Percentiles rank a stretch among this genome's conserved stretches.
Conservation (phyloP, 2,113 vertebrate species). For the Antidorcas marsupialis region DNA sequence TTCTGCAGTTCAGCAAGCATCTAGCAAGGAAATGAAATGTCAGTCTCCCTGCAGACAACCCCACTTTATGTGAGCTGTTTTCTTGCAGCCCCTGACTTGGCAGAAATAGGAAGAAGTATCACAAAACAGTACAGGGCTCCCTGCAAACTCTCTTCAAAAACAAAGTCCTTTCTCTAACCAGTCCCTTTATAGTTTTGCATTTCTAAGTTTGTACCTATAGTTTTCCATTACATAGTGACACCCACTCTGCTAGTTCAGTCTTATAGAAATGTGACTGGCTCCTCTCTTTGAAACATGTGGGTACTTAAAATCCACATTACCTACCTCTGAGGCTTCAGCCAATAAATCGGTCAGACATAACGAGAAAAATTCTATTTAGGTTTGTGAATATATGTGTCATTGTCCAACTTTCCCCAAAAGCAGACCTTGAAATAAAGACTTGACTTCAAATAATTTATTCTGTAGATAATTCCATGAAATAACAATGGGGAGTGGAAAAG, state of each 20-base stretch:
- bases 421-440: neutral
- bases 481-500: neutral
- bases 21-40: neutral
- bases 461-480: neutral
- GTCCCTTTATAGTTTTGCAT: neutral
- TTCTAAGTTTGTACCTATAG: neutral
- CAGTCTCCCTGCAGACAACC: neutral
- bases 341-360: neutral
- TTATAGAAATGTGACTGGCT: neutral
- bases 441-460: neutral
- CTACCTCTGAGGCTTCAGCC: neutral
- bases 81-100: neutral
- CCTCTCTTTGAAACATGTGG: neutral
- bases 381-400: neutral
- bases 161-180: neutral
- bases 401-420: neutral
- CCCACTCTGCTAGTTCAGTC: neutral
- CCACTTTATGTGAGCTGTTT: neutral
- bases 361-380: neutral
- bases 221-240: neutral
- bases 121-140: neutral
- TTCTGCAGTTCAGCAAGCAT: neutral
- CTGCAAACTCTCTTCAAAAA: neutral
- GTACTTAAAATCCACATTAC: neutral
- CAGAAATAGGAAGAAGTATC: neutral